These are phyloP conservation scores for Spisula solida DNA, from an alignment of 2,888 invertebrate genomes.

Conservation along the genomic window DNA sequence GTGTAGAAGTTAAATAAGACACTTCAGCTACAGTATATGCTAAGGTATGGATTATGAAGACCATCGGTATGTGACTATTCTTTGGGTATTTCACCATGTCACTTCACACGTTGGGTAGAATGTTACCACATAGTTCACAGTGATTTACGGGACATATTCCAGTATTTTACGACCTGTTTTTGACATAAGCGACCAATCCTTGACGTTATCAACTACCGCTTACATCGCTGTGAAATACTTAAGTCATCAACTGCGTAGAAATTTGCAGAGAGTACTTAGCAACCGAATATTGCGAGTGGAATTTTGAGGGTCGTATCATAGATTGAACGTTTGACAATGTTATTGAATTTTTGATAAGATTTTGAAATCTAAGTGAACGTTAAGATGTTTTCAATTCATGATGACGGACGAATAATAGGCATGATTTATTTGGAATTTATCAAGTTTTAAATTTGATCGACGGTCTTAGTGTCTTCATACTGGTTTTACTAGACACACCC, in stretches of 20 bases:
- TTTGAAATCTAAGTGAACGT: slow-evolving; percentile 5
- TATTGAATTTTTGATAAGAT: slow-evolving; percentile 9
- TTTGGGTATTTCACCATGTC: background rate
- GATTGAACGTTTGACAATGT: background rate
- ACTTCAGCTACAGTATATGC: background rate
- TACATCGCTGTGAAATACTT: slow-evolving; percentile 1
- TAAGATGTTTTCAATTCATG: background rate
- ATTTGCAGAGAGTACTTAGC: slow-evolving; percentile 11
- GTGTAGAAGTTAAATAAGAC: background rate
- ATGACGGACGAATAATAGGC: background rate
- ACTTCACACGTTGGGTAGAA: background rate
- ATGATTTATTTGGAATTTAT: background rate
- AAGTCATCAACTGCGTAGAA: slow-evolving; percentile 24
- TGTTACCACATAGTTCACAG: background rate
- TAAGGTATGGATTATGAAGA: background rate
- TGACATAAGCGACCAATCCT: slow-evolving; percentile 20
- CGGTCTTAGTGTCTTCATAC: background rate
- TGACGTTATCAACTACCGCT: background rate
- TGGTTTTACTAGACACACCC: background rate
- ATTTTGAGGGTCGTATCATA: background rate
- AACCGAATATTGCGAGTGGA: slow-evolving; percentile 26
- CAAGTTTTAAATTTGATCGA: slow-evolving; percentile 9
- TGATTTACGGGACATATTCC: background rate
- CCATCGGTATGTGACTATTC: background rate
- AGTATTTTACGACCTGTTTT: background rate